Evolutionary conservation across 1,140 invertebrate genomes (phyloP).

Genomic region (Diorhabda elongata): DNA sequence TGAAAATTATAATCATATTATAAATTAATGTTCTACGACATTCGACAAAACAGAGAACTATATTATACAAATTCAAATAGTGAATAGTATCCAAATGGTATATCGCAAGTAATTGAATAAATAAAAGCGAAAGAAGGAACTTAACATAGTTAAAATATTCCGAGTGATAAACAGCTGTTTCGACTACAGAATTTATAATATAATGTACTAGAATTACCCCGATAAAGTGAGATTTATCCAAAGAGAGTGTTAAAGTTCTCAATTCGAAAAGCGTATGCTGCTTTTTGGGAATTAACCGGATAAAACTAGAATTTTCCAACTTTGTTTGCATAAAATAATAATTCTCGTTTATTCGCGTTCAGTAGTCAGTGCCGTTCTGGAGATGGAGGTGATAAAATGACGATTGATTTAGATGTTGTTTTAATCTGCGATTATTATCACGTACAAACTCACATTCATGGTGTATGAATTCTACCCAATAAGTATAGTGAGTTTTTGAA

Average conservation of each 20-base stretch:
- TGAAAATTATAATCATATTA: no score
- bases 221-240: slow-evolving; percentile 4
- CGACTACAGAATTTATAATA: no score
- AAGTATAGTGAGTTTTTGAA: slow-evolving; percentile 6
- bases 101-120: no score
- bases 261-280: neutral
- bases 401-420: slow-evolving; percentile 6
- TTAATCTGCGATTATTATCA: neutral
- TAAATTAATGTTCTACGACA: no score
- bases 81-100: no score
- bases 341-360: neutral
- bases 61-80: no score
- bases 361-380: neutral
- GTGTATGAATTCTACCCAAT: slow-evolving; percentile 8
- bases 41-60: no score
- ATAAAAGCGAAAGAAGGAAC: no score
- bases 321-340: neutral
- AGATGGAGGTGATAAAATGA: neutral
- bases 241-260: neutral
- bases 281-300: neutral
- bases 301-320: neutral
- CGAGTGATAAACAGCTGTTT: no score
- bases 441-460: neutral
- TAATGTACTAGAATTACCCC: slow-evolving; percentile 5
- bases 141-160: no score